These are phyloP conservation scores for Arion vulgaris DNA, from an alignment of 1,140 invertebrate species.

Conservation along the genomic window DNA sequence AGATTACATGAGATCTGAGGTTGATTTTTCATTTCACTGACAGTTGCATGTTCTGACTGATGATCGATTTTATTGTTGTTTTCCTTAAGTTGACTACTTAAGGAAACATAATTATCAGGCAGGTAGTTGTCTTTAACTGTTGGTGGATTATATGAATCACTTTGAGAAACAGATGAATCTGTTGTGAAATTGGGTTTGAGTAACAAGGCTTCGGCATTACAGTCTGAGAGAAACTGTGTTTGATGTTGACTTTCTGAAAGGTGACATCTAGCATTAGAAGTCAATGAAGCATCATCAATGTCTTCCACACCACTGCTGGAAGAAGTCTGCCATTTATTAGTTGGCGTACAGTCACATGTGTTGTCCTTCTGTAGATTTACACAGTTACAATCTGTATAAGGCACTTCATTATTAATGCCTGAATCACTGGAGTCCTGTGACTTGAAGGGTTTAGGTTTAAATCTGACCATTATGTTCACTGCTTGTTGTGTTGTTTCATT, in stretches of 20 bases:
- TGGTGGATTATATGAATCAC: not conserved
- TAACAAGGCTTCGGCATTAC: not conserved
- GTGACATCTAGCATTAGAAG: not conserved
- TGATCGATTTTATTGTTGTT: not conserved
- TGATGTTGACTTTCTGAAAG: not conserved
- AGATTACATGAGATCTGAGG: not conserved
- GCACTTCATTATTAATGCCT: conserved; percentile 4
- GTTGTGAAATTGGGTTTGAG: not conserved
- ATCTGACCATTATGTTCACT: not conserved
- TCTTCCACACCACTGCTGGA: conserved; percentile 15
- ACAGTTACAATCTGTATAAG: not conserved
- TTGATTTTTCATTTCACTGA: not conserved
- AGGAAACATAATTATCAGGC: not conserved
- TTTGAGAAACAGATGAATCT: not conserved
- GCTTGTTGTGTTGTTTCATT: not conserved
- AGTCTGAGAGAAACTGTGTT: not conserved
- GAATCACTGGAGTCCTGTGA: conserved; percentile 3
- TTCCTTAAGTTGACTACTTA: not conserved
- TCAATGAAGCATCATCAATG: not conserved
- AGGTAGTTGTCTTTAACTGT: not conserved
- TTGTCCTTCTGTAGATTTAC: not conserved
- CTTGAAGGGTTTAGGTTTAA: not conserved
- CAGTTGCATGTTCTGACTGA: not conserved
- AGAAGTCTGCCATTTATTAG: not conserved
- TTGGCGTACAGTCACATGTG: not conserved